Base-by-base conservation (phyloP, 2,113 vertebrate genomes). In the Dasyornis broadbenti region DNA sequence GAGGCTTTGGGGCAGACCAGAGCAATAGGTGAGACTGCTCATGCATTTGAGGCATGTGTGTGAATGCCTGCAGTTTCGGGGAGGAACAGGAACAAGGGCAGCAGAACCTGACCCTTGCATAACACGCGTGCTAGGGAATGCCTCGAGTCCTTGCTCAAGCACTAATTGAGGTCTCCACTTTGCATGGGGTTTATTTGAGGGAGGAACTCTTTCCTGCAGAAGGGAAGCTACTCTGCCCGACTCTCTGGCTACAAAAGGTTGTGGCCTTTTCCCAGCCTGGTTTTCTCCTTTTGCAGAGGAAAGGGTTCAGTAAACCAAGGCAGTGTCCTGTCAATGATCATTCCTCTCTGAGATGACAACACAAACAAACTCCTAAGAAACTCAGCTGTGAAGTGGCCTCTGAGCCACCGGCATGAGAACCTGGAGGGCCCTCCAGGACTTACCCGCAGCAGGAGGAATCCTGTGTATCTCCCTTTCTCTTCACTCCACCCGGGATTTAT, bases 31-130 rank as follows among this genome's bases (percentile, higher is more conserved):
- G 63, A 79, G 82, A 93, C 40, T 13, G 24, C 75, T 69, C 50
- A 3, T 35, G 11, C 49, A 44, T 63, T 22, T 54, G 85, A 83
- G 39, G 78, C 82, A 92, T 86, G 92, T n/a, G 71, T 59, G 71
- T 73, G 30, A 92, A 63, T 40, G 89, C 19, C 79, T 89, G 83
- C 82, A 96, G 96, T 96, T 94, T 97, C 92, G 3, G 91, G 94
- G 94, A 96, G 95, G 92, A 89, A 94, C 1, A 11, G 95, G 92
- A 96, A 92, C 3, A 30, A 70, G 91, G 95, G 94, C 80, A 81
- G 96, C 91, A 95, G 91, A 96, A 96, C 95, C 94, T 92, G 92
- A 91, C 76, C 86, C 68, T 96, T 97, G 95, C 96, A 78, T 93
- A 95, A 97, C 68, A 45, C 0, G 5, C 1, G 0, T 53, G 78